Conservation (phyloP, 2,797 vertebrate species). For the Acrocephalus scirpaceus region DNA sequence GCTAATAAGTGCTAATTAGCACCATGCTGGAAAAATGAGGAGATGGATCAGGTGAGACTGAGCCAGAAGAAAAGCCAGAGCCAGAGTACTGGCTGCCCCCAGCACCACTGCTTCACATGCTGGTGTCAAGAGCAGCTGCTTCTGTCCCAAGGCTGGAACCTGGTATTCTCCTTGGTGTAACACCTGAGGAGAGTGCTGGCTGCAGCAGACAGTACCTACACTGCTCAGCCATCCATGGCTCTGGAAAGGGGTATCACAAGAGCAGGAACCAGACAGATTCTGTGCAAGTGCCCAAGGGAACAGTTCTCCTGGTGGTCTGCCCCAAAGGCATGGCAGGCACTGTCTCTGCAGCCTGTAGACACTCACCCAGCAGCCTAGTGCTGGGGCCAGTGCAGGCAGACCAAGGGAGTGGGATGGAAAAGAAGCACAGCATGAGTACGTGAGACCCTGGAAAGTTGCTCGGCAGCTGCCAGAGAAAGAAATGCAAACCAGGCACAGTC, state of each 20-base stretch:
- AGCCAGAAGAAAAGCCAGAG: not conserved
- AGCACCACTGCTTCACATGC: rapidly evolving
- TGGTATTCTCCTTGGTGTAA: not conserved
- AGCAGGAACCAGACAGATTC: not conserved
- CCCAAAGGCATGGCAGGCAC: rapidly evolving
- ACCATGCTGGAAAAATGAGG: not conserved
- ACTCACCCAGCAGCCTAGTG: not conserved
- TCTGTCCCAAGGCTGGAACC: not conserved
- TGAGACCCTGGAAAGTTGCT: not conserved
- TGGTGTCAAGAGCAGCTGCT: not conserved
- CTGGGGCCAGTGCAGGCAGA: not conserved
- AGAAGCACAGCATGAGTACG: rapidly evolving
- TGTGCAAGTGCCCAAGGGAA: rapidly evolving
- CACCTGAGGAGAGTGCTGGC: not conserved
- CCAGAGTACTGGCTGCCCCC: not conserved
- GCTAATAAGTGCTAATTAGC: not conserved
- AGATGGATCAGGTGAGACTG: not conserved
- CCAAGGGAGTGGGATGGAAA: not conserved
- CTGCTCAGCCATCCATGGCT: not conserved
- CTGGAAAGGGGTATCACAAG: not conserved
- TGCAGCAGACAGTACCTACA: rapidly evolving
- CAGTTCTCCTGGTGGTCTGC: not conserved
- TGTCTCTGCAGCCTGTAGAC: not conserved
- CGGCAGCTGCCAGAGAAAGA: not conserved
- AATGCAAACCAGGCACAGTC: not conserved